phyloP scores from a whole-genome alignment of 1,140 invertebrate genomes.

The Melanaphis sacchari region DNA sequence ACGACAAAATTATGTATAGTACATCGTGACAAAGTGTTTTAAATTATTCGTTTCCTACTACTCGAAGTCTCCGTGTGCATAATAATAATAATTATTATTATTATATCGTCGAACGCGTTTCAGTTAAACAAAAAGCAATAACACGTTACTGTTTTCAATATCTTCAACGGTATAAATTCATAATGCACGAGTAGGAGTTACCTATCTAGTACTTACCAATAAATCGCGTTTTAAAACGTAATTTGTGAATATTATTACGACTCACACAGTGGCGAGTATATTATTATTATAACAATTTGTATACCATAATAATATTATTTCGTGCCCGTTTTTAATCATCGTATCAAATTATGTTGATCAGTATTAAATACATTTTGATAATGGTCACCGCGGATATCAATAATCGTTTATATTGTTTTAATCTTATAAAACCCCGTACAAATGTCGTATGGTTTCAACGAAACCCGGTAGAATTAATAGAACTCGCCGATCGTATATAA shows the following conservation, averaged over 20 bases:
- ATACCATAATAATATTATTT: too few species aligned
- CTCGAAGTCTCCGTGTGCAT: not conserved
- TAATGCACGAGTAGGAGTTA: not conserved
- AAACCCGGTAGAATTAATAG: too few species aligned
- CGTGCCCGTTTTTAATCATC: too few species aligned
- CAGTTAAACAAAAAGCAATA: slow-evolving; percentile 3
- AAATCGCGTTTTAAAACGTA: not conserved
- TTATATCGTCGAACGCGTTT: slow-evolving; percentile 3
- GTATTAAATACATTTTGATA: too few species aligned
- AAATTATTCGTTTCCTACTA: not conserved
- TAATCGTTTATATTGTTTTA: too few species aligned
- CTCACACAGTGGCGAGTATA: not conserved
- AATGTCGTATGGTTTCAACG: too few species aligned
- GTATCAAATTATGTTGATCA: too few species aligned
- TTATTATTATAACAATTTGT: not conserved
- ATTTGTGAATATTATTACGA: not conserved
- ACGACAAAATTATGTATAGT: not conserved
- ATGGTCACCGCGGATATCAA: too few species aligned
- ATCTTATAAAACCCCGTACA: too few species aligned
- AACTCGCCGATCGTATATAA: too few species aligned
- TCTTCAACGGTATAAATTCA: not conserved
- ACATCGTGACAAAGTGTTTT: not conserved
- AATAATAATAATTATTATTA: not conserved
- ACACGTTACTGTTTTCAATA: not conserved
- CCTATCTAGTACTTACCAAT: not conserved